A percentile compares a stretch with the other conserved stretches of the same genome.
These are phyloP conservation scores for Oopsacas minuta DNA, from an alignment of 37 sponge, comb jelly and placozoan species.

Conservation along the genomic window DNA sequence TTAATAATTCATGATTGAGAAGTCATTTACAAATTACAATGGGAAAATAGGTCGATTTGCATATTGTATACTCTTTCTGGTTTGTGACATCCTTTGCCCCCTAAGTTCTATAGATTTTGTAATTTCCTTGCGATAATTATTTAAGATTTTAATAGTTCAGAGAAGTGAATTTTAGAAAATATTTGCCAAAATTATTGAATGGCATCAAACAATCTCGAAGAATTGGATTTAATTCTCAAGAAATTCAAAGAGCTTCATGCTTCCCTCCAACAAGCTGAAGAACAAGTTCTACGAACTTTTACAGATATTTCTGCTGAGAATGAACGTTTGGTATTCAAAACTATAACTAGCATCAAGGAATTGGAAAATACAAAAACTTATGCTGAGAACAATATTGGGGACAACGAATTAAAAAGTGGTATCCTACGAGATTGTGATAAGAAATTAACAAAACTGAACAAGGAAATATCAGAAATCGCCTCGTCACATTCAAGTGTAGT, in stretches of 20 bases:
- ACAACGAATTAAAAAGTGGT: neutral
- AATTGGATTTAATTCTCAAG: neutral
- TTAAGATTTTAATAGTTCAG: too few relatives aligned
- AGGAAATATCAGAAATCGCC: neutral
- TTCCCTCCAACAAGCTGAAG: neutral
- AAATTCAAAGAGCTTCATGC: neutral
- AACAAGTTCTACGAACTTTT: neutral
- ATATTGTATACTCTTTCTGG: too few relatives aligned
- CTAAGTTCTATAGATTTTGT: too few relatives aligned
- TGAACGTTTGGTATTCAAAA: neutral
- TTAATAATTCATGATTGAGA: neutral
- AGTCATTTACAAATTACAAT: neutral
- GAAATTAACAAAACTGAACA: neutral
- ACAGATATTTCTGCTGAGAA: neutral
- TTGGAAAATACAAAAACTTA: neutral
- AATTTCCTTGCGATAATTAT: too few relatives aligned
- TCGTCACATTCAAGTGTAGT: neutral
- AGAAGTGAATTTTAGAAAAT: too few relatives aligned
- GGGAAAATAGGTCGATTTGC: neutral
- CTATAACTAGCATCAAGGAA: neutral
- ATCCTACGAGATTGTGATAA: neutral
- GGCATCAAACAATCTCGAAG: neutral
- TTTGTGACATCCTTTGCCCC: too few relatives aligned
- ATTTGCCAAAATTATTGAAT: neutral
- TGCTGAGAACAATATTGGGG: conserved; percentile 4